Conservation (phyloP, 2,888 invertebrate genomes). For the Thecocarcelia acutangulata region DNA sequence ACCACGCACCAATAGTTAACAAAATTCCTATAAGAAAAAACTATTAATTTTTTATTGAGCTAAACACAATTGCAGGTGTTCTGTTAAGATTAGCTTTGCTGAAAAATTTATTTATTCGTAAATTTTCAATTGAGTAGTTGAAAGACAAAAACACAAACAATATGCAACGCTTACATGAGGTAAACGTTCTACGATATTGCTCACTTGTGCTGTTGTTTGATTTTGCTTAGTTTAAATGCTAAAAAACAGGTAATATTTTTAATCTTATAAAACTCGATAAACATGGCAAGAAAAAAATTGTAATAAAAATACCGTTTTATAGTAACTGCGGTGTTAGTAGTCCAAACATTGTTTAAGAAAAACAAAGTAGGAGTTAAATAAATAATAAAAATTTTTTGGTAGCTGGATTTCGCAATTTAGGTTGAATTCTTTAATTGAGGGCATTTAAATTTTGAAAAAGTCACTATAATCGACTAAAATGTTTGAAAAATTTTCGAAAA, state of each 20-base stretch:
- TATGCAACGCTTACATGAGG: too few species aligned
- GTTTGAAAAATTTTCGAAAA: too few species aligned
- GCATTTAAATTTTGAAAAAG: neutral
- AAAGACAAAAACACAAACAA: neutral
- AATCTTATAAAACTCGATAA: too few species aligned
- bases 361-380: conserved; percentile 15
- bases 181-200: too few species aligned
- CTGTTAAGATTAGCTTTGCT: conserved; percentile 9
- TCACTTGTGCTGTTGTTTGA: too few species aligned
- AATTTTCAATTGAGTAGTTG: conserved; percentile 32
- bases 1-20: conserved; percentile 28
- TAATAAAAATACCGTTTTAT: too few species aligned
- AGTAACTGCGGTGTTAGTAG: too few species aligned
- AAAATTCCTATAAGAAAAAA: conserved; percentile 63
- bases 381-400: neutral
- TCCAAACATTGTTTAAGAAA: neutral
- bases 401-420: conserved; percentile 4
- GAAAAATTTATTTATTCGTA: conserved; percentile 43
- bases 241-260: too few species aligned
- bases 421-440: conserved; percentile 33
- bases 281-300: too few species aligned
- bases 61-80: conserved; percentile 63
- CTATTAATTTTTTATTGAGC: conserved; percentile 50
- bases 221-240: too few species aligned
- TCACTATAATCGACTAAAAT: neutral